Percentiles rank a stretch among this genome's conserved stretches.
Conservation (phyloP, 2,113 vertebrate species). For the Aphelocoma coerulescens region DNA sequence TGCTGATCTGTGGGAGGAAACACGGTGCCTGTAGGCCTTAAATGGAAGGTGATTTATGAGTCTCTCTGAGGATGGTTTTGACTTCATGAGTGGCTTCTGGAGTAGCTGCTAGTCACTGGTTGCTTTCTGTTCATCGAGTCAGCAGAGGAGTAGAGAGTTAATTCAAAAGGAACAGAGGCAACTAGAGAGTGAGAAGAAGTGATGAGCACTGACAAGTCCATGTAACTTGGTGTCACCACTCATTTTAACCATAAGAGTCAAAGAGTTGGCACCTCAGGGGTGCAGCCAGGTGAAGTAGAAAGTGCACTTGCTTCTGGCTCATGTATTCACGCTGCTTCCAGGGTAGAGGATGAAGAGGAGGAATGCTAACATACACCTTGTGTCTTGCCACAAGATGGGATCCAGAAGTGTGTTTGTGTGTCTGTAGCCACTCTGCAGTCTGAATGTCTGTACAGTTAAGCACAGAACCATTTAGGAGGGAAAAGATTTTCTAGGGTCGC, state of each 20-base stretch:
- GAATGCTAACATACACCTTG: background rate
- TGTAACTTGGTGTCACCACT: background rate
- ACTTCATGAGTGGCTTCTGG: background rate
- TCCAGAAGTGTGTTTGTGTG: background rate
- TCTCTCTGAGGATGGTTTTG: background rate
- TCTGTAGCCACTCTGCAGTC: background rate
- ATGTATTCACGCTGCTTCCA: background rate
- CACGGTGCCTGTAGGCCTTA: background rate
- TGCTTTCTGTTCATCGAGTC: background rate
- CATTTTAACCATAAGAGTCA: background rate
- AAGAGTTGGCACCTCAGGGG: background rate
- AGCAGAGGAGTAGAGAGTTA: background rate
- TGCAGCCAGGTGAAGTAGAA: background rate
- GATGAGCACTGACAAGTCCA: background rate
- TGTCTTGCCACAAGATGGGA: background rate
- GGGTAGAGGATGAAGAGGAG: background rate
- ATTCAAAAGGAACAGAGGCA: background rate
- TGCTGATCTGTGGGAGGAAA: background rate
- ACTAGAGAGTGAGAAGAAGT: background rate
- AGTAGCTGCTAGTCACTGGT: background rate
- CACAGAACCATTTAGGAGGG: background rate
- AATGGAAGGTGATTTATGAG: background rate
- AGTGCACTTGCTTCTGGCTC: background rate
- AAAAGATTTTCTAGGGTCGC: background rate
- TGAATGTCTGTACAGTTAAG: background rate